Percentiles rank a stretch among this genome's conserved stretches.
These are phyloP conservation scores for Mayetiola destructor DNA, from an alignment of 2,888 invertebrate species.

Conservation along the genomic window DNA sequence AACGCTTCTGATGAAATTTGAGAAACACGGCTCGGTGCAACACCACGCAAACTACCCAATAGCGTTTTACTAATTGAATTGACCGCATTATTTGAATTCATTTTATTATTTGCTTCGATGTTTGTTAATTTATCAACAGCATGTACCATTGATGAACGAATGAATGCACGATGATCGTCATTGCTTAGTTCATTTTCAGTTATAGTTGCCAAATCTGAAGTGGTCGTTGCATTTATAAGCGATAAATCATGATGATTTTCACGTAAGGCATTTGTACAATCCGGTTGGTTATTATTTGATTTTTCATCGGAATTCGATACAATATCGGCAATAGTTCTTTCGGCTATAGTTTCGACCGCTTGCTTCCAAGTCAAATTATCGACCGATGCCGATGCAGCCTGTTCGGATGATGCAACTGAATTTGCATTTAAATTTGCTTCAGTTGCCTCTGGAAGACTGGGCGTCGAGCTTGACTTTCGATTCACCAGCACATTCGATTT, in stretches of 20 bases:
- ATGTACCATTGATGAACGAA: slow-evolving; percentile 31
- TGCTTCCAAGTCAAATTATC: slow-evolving; percentile 79
- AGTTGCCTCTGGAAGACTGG: slow-evolving; percentile 82
- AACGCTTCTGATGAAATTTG: slow-evolving; percentile 41
- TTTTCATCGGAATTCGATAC: slow-evolving; percentile 33
- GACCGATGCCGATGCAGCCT: slow-evolving; percentile 88
- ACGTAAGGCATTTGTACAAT: slow-evolving; percentile 42
- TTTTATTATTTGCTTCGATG: slow-evolving; percentile 35
- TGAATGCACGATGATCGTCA: slow-evolving; percentile 22
- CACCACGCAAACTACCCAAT: slow-evolving; percentile 28
- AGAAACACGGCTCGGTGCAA: slow-evolving; percentile 20
- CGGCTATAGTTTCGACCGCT: slow-evolving; percentile 80
- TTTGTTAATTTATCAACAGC: slow-evolving; percentile 40
- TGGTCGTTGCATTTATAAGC: slow-evolving; percentile 44
- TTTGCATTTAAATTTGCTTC: slow-evolving; percentile 38
- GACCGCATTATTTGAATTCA: slow-evolving; percentile 33
- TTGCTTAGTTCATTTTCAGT: slow-evolving; percentile 63
- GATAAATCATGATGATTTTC: slow-evolving; percentile 52
- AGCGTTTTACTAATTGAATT: slow-evolving; percentile 31
- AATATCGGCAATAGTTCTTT: slow-evolving; percentile 61
- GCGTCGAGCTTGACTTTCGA: slow-evolving; percentile 89
- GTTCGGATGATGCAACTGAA: slow-evolving; percentile 88
- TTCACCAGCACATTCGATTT: slow-evolving; percentile 51
- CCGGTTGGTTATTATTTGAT: slow-evolving; percentile 33
- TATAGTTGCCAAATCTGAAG: slow-evolving; percentile 65